Evolutionary conservation across 1,140 invertebrate genomes (phyloP).

Genomic region (Pollicipes pollicipes): DNA sequence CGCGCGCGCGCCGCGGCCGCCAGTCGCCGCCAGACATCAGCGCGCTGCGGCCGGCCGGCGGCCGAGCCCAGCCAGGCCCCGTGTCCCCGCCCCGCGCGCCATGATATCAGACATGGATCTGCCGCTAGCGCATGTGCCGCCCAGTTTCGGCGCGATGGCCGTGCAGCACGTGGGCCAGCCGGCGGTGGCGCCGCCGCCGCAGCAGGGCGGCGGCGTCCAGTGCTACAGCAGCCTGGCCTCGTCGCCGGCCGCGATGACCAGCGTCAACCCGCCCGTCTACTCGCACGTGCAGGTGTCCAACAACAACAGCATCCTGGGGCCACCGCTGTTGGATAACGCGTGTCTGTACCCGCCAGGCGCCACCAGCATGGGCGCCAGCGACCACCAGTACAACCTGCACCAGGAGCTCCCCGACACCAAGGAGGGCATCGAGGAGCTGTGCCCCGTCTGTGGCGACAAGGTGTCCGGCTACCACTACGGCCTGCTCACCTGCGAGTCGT

Average conservation of each 20-base stretch:
- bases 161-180: not conserved
- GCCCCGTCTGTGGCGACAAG: slow-evolving; percentile 97
- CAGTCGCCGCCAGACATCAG: no score
- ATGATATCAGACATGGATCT: not conserved
- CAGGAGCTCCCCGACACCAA: slow-evolving; percentile 58
- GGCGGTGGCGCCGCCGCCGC: no score
- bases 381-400: slow-evolving; percentile 1
- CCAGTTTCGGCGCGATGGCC: not conserved
- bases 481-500: slow-evolving; percentile 95
- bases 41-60: no score
- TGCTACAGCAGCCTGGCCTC: not conserved
- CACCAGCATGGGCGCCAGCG: not conserved
- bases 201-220: not conserved
- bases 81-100: no score
- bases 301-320: not conserved
- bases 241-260: not conserved
- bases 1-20: no score
- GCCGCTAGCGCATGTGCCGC: not conserved
- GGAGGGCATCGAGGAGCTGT: slow-evolving; percentile 86
- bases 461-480: slow-evolving; percentile 99
- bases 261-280: not conserved
- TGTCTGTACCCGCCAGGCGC: not conserved
- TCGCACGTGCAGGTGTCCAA: not conserved
- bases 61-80: no score
- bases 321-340: not conserved